Percentiles rank a stretch among this genome's conserved stretches.
Conservation (phyloP, 2,113 vertebrate genomes). For the Ammodytes marinus region DNA sequence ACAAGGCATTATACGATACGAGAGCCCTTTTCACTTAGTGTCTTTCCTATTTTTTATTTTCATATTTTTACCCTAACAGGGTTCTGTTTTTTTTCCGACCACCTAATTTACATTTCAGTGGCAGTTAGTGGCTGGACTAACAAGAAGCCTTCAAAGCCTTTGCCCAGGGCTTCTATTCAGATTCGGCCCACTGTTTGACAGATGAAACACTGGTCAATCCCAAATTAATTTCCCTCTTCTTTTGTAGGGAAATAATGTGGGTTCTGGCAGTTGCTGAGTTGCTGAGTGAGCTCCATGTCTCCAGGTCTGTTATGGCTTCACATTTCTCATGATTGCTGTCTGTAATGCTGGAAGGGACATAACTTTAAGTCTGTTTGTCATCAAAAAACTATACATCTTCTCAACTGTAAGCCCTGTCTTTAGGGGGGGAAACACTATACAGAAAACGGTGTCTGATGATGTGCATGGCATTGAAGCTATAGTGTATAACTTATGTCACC, state of each 20-base stretch:
- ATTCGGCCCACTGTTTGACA: conserved; percentile 61
- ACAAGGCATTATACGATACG: conserved; percentile 27
- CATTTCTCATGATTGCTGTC: conserved; percentile 14
- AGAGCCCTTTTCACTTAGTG: conserved; percentile 22
- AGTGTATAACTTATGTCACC: too few species aligned
- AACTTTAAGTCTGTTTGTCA: background rate
- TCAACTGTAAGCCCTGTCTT: background rate
- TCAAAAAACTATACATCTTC: background rate
- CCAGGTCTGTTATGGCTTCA: conserved; percentile 40
- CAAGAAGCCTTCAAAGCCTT: conserved; percentile 59
- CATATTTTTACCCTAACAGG: conserved; percentile 38
- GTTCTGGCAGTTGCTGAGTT: conserved; percentile 27
- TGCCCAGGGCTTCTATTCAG: conserved; percentile 44
- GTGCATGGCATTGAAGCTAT: too few species aligned
- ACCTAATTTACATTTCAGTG: conserved; percentile 69
- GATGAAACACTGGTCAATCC: conserved; percentile 52
- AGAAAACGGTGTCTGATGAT: background rate
- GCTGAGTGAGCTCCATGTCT: conserved; percentile 44
- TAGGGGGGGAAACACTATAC: background rate
- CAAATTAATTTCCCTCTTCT: conserved; percentile 33
- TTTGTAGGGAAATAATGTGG: conserved; percentile 43
- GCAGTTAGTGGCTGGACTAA: conserved; percentile 53
- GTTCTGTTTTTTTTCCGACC: conserved; percentile 29
- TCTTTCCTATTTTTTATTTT: conserved; percentile 38
- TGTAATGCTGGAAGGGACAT: background rate